Base-by-base conservation (phyloP, 2,797 vertebrate species). In the Dicrostonyx torquatus region DNA sequence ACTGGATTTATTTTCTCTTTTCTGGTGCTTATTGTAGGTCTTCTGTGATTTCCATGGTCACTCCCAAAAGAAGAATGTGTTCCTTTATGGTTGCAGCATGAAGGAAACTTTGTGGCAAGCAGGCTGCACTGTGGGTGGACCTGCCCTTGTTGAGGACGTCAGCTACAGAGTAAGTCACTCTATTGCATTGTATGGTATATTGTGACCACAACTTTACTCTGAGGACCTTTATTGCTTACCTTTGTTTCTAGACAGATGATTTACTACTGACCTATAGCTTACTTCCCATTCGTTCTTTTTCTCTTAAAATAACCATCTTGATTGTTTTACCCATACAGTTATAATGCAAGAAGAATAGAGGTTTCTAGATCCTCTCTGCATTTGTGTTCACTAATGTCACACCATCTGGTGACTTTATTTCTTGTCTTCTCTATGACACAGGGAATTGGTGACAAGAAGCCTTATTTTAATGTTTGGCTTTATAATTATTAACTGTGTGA, bases 1-100 rank as follows among this genome's bases (percentile, higher is more conserved):
- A 8, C 11, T 10, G 12, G 12, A n/a, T 62, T 91, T 82, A 77
- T 85, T 89, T 95, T 89, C 68, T 64, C 8, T 50, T 93, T 91
- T 91, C 89, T 87, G 34, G 34, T 94, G 94, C 93, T 92, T 14
- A 0, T 53, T 50, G 13, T 2, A 99, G 99, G 99, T 99, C 77
- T 99, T 99, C 98, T 99, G 99, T 96, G 99, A 99, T 97, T 99
- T 99, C 96, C 99, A 99, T 0, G 99, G 99, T 4, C 99, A 99
- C 98, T 99, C 99, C 0, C 99, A 99, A 91, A 99, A 99, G 98
- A 99, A 99, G 97, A 99, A 99, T 0, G 98, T 99, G 0, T 99
- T 99, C 94, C 98, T 99, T 82, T 99, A 99, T 1, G 99, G 99
- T 89, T 99, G 99, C 96, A 99, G 99, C 93, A 95, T 99, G 73